Evolutionary conservation across 2,888 invertebrate species (phyloP).

Genomic region (Petrolisthes manimaculis): DNA sequence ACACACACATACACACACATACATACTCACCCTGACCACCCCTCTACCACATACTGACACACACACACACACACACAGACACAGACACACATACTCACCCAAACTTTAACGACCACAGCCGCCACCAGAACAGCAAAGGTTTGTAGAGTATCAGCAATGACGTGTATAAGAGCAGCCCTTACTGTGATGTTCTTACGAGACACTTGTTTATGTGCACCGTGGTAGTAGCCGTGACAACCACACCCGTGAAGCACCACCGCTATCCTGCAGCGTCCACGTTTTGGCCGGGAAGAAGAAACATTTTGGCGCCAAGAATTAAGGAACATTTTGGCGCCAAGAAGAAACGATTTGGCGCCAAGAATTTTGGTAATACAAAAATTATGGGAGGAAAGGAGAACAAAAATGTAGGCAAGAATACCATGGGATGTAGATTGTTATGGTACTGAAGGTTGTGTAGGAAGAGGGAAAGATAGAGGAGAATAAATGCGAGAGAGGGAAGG

Average conservation of each 20-base stretch:
- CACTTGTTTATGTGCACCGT: slow-evolving; percentile 25
- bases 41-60: no score
- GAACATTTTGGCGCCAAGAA: neutral
- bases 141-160: slow-evolving; percentile 32
- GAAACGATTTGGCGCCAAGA: neutral
- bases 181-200: slow-evolving; percentile 53
- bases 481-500: neutral
- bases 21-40: no score
- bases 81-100: slow-evolving; percentile 18
- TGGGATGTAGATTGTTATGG: no score
- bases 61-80: no score
- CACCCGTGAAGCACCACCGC: slow-evolving; percentile 41
- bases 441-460: neutral
- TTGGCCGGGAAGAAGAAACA: neutral
- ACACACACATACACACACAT: no score
- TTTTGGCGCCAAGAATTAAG: neutral
- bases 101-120: slow-evolving; percentile 37
- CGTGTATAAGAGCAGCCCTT: slow-evolving; percentile 35
- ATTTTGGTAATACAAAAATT: neutral
- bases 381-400: no score
- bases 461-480: neutral
- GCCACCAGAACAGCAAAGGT: slow-evolving; percentile 46
- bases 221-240: slow-evolving; percentile 43
- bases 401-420: no score
- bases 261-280: slow-evolving; percentile 16